phyloP scores from a whole-genome alignment of 2,888 invertebrate species.

The Actias luna region DNA sequence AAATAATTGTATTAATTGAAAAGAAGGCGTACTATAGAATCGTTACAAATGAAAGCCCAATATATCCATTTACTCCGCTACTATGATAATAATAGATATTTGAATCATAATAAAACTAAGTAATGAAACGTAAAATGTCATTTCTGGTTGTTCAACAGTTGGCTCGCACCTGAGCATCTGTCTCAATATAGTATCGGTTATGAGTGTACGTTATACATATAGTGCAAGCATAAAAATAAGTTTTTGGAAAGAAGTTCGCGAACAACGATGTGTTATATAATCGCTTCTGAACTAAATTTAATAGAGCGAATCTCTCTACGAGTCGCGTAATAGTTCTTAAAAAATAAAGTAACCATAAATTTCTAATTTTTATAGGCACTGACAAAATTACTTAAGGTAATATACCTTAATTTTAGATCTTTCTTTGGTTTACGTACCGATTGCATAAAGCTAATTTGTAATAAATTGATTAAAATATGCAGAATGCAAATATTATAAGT shows the following conservation, averaged over 20 bases:
- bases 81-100: neutral
- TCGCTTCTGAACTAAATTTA: neutral
- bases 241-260: constrained; percentile 47
- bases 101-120: neutral
- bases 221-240: constrained; percentile 24
- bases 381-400: neutral
- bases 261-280: constrained; percentile 21
- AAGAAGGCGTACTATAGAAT: neutral
- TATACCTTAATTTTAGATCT: neutral
- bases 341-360: neutral
- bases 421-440: no score
- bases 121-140: constrained; percentile 28
- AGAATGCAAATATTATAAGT: no score
- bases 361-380: neutral
- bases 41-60: neutral
- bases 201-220: constrained; percentile 1
- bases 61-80: neutral
- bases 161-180: constrained; percentile 40
- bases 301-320: constrained; percentile 8
- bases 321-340: neutral
- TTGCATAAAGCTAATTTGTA: no score
- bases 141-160: constrained; percentile 39
- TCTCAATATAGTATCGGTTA: constrained; percentile 14
- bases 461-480: no score
- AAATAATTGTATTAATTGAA: neutral